Conservation (phyloP, 2,797 vertebrate species). For the Sebastes trivittatus region DNA sequence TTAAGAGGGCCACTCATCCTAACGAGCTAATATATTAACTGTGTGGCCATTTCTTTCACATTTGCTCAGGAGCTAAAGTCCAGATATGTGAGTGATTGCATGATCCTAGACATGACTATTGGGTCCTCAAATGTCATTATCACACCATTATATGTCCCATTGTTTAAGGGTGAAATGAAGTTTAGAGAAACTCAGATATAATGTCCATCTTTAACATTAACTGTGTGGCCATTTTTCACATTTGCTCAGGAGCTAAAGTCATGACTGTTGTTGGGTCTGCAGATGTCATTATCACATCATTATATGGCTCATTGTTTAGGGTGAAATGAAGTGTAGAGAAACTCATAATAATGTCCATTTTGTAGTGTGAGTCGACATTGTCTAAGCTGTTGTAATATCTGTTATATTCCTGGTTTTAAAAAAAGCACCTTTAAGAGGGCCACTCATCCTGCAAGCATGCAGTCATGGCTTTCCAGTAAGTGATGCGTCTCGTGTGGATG, state of each 20-base stretch:
- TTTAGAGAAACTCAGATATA: not conserved
- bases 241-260: not conserved
- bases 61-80: no score
- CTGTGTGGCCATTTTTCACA: not conserved
- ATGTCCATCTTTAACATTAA: not conserved
- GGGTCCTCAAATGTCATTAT: constrained; percentile 51
- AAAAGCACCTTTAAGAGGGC: not conserved
- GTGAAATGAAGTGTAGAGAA: not conserved
- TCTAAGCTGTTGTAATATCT: not conserved
- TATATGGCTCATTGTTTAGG: not conserved
- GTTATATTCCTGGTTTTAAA: not conserved
- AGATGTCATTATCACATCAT: constrained; percentile 39
- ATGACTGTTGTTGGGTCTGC: constrained; percentile 21
- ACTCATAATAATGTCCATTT: not conserved
- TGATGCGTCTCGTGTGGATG: constrained; percentile 57
- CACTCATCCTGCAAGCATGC: constrained; percentile 56
- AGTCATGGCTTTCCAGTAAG: constrained; percentile 61
- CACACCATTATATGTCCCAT: not conserved
- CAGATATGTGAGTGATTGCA: not conserved
- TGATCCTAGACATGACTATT: constrained; percentile 29
- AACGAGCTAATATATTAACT: no score
- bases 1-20: not conserved
- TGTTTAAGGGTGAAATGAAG: not conserved
- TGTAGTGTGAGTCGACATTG: not conserved
- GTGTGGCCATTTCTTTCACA: no score